Conservation (phyloP, 2,797 vertebrate genomes). For the Coccyzus lansbergi region DNA sequence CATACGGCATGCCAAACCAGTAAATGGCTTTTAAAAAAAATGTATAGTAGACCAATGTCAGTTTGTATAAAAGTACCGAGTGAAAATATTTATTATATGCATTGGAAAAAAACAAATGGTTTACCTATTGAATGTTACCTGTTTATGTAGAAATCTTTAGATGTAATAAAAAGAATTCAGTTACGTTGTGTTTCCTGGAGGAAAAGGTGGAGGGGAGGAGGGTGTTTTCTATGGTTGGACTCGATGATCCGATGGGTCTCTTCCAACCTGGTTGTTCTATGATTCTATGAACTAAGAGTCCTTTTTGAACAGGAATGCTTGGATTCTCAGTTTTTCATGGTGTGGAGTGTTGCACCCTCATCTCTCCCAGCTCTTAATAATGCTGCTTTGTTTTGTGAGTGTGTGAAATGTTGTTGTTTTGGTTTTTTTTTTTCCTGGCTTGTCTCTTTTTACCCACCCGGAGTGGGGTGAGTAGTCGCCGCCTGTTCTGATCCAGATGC, state of each 20-base stretch:
- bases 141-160: conserved; percentile 99
- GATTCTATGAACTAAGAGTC: not conserved
- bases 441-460: not conserved
- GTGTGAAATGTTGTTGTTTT: rapidly evolving
- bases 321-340: not conserved
- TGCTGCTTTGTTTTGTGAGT: not conserved
- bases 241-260: too few species aligned
- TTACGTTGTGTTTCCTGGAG: conserved; percentile 72
- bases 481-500: not conserved
- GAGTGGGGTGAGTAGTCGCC: not conserved
- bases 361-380: not conserved
- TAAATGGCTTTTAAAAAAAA: conserved; percentile 89
- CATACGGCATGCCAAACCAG: conserved; percentile 88
- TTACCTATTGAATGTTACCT: conserved; percentile 98
- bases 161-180: conserved; percentile 98
- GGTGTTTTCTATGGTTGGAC: not conserved
- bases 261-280: too few species aligned
- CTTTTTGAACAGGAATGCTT: not conserved
- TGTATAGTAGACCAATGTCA: conserved; percentile 95
- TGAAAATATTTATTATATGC: conserved; percentile 99
- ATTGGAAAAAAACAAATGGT: conserved; percentile 88
- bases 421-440: not conserved
- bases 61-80: conserved; percentile 98
- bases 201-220: not conserved
- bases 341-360: rapidly evolving